phyloP scores from a whole-genome alignment of 2,113 vertebrate genomes.

The Catharus minimus region DNA sequence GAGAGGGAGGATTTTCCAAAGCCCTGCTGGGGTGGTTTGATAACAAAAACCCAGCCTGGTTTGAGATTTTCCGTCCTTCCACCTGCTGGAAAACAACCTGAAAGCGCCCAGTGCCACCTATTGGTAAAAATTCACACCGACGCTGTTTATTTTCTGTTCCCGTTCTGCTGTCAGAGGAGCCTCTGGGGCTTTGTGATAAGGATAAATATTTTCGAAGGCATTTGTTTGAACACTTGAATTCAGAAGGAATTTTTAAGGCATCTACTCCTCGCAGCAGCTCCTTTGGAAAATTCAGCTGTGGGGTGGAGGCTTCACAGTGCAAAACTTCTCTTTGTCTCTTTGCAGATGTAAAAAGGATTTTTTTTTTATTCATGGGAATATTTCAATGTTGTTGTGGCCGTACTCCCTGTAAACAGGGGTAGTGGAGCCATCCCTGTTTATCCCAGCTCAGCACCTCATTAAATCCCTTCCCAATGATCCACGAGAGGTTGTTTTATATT shows the following conservation, averaged over 20 bases:
- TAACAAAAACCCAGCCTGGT: not conserved
- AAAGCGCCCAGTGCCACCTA: slow-evolving; percentile 44
- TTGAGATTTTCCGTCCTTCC: not conserved
- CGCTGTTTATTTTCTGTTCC: fast-evolving
- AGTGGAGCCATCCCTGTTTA: not conserved
- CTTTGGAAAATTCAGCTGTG: not conserved
- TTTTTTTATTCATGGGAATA: not conserved
- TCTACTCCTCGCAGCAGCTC: not conserved
- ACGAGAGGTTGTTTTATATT: not conserved
- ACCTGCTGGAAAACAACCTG: not conserved
- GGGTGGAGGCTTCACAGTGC: fast-evolving
- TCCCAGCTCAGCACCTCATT: not conserved
- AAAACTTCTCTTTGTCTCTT: not conserved
- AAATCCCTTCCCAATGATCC: not conserved
- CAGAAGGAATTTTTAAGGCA: not conserved
- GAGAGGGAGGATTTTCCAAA: not conserved
- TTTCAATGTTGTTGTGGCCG: not conserved
- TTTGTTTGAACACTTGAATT: not conserved
- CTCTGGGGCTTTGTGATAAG: not conserved
- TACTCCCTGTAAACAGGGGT: not conserved
- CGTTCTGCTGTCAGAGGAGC: not conserved
- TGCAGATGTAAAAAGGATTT: not conserved
- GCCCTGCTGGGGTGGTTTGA: not conserved
- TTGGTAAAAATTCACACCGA: not conserved
- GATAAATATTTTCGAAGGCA: not conserved